Conservation (phyloP, 2,888 invertebrate species). For the Sinotaia quadrata region DNA sequence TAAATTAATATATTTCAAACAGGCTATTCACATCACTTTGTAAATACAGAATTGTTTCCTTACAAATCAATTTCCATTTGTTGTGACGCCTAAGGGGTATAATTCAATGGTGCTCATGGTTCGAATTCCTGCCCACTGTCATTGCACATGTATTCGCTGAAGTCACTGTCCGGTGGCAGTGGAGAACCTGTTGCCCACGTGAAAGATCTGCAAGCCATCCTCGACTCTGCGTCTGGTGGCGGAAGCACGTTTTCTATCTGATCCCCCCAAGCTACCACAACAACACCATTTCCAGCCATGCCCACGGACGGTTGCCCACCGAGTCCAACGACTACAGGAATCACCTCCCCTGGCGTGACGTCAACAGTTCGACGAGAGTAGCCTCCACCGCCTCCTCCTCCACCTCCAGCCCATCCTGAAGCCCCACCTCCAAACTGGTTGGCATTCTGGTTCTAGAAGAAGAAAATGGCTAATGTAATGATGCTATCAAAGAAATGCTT, state of each 20-base stretch:
- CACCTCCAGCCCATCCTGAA: slow-evolving; percentile 33
- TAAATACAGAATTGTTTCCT: too few relatives aligned
- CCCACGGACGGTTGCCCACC: slow-evolving; percentile 35
- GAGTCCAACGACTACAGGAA: slow-evolving; percentile 32
- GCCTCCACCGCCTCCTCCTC: slow-evolving; percentile 41
- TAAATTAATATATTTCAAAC: too few relatives aligned
- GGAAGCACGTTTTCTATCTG: slow-evolving; percentile 32
- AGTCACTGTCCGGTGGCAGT: neutral
- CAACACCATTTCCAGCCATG: slow-evolving; percentile 36
- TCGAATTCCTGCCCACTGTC: neutral
- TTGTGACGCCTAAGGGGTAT: neutral
- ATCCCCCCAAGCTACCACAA: slow-evolving; percentile 38
- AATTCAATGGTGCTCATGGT: neutral
- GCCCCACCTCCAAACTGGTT: slow-evolving; percentile 41
- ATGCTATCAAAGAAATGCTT: too few relatives aligned
- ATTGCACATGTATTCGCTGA: neutral
- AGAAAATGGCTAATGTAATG: too few relatives aligned
- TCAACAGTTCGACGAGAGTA: slow-evolving; percentile 34
- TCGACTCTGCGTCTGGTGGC: neutral
- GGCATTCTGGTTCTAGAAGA: slow-evolving; percentile 18
- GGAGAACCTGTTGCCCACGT: neutral
- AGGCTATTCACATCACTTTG: too few relatives aligned
- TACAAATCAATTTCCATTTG: too few relatives aligned
- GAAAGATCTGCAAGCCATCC: slow-evolving; percentile 17
- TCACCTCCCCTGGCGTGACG: slow-evolving; percentile 31